These are phyloP conservation scores for Callospermophilus lateralis DNA, from an alignment of 2,113 vertebrate species.

Conservation along the genomic window DNA sequence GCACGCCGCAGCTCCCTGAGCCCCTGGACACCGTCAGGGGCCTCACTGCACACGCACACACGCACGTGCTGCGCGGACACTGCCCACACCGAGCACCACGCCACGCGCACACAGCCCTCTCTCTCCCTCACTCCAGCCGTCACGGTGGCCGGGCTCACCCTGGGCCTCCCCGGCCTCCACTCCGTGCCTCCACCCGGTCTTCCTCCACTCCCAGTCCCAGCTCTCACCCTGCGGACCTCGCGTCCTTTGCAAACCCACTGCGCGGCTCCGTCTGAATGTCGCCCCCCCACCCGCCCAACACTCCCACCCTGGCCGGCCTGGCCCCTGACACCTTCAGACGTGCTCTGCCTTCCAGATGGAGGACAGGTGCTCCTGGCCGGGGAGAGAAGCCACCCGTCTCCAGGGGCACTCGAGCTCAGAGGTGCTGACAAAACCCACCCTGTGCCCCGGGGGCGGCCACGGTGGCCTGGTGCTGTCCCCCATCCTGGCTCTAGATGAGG, in stretches of 20 bases:
- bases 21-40: neutral
- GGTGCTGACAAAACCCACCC: neutral
- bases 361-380: neutral
- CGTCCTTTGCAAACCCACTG: neutral
- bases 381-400: neutral
- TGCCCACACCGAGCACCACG: no score
- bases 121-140: neutral
- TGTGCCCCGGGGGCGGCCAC: neutral
- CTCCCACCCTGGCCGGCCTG: neutral
- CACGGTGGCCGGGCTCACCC: fast-evolving
- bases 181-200: neutral
- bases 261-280: neutral
- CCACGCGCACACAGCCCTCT: fast-evolving
- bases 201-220: neutral
- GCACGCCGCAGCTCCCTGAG: neutral
- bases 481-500: no score
- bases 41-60: neutral
- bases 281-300: neutral
- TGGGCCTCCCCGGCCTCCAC: no score
- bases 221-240: neutral
- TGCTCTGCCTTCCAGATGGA: neutral
- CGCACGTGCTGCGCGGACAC: no score
- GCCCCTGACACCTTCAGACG: fast-evolving
- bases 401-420: fast-evolving
- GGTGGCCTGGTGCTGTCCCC: fast-evolving